Base-by-base conservation (phyloP, 2,888 invertebrate genomes). In the Folsomia manolachei region DNA sequence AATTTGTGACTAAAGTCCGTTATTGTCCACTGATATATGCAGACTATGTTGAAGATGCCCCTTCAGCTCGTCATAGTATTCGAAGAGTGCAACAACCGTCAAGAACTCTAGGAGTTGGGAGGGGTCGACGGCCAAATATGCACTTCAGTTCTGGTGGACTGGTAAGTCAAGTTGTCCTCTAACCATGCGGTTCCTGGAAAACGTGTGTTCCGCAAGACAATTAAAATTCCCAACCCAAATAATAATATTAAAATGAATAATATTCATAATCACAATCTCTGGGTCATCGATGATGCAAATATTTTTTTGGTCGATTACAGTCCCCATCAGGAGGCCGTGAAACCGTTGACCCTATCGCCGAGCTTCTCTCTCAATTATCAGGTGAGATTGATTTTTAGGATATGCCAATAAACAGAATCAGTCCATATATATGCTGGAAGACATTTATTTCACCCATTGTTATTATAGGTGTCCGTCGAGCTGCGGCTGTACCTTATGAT, bases 321-420 rank as follows among this genome's bases (percentile, higher is more conserved):
- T 78, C 79, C 39, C 78, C 78, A 52, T 78, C 78, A 24, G 80
- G 80, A 56, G 78, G 92, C 82, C 90, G 96, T 82, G 96, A 96
- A 84, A 90, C 93, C 78, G 96, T 96, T 83, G 97, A 97, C 87
- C 97, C 97, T 74, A 97, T 97, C 83, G 94, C 96, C 78, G 97
- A 97, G 87, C 87, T 97, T 79, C 87, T 97, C 79, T 95, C 96
- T 73, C 97, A 97, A 86, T 87, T 97, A 84, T 95, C 96, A 67
- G 95, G 95, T 39, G 14, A 9, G 39, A 60, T 60, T 60, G 23
- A 7, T n/a, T 7, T n/a, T 60, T 60, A 21, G 23, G n/a, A n/a
- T n/a, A n/a, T n/a, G n/a, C n/a, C n/a, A n/a, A n/a, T n/a, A n/a
- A n/a, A n/a, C n/a, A n/a, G n/a, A n/a, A n/a, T n/a, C n/a, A n/a